Evolutionary conservation across 2,888 invertebrate genomes (phyloP).

Genomic region (Nasonia oneida): DNA sequence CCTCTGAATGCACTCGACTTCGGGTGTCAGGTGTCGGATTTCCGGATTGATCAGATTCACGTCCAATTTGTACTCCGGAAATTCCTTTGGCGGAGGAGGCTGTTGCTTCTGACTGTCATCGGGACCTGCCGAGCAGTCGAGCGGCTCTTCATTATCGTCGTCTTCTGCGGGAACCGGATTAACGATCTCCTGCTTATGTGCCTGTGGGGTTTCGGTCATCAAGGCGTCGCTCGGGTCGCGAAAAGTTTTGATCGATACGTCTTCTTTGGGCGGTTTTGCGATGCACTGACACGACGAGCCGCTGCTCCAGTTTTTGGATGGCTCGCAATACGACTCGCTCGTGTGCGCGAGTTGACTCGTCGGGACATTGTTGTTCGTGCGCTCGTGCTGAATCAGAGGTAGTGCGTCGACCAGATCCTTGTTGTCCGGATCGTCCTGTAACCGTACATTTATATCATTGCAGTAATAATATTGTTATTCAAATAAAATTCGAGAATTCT

Average conservation of each 20-base stretch:
- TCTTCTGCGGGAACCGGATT: conserved; percentile 19
- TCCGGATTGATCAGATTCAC: conserved; percentile 36
- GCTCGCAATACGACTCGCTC: conserved; percentile 45
- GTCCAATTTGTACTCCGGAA: conserved; percentile 48
- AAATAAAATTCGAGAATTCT: not conserved
- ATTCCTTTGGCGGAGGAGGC: conserved; percentile 1
- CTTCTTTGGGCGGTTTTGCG: conserved; percentile 42
- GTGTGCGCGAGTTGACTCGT: conserved; percentile 18
- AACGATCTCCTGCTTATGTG: conserved; percentile 3
- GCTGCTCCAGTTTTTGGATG: conserved; percentile 44
- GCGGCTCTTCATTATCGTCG: conserved; percentile 48
- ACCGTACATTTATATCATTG: not conserved
- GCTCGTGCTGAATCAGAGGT: conserved; percentile 60
- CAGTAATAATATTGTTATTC: not conserved
- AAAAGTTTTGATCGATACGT: conserved; percentile 37
- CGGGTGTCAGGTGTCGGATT: conserved; percentile 50
- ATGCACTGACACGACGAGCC: conserved; percentile 46
- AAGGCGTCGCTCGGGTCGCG: conserved; percentile 37
- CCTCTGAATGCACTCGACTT: conserved; percentile 59
- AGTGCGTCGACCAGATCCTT: conserved; percentile 54
- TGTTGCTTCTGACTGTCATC: conserved; percentile 44
- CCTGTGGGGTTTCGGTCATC: not conserved
- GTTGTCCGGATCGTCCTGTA: conserved; percentile 54
- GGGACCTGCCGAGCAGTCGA: conserved; percentile 54
- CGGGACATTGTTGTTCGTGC: conserved; percentile 39